Base-by-base conservation (phyloP, 2,888 invertebrate species). In the Apotomis turbidana region DNA sequence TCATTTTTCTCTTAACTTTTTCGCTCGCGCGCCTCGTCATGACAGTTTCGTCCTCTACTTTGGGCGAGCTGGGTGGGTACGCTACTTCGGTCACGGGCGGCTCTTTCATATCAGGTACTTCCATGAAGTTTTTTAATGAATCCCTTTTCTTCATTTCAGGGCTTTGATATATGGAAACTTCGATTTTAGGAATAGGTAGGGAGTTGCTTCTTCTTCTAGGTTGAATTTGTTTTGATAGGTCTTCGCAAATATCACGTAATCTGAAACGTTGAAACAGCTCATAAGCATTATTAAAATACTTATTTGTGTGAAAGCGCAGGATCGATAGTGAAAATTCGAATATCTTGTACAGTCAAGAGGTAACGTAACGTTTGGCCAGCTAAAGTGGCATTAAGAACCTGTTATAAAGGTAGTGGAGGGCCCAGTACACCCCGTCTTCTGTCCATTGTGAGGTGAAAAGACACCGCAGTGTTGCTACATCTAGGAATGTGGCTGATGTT, bases 391-490 rank as follows among this genome's bases (percentile, higher is more conserved):
- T 49, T 57, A 78, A 76, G 76, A 82, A 97, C 98, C 98, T 95
- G 84, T 98, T 97, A 81, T 97, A 97, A 76, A 98, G 93, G 89
- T 97, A 99, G 86, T 98, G 97, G 46, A 99, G 90, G 12, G 98
- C 98, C 99, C 99, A 99, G 87, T 97, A 98, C 10, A 99, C 97
- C 0, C 99, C 99, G 86, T 99, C 99, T 85, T 99, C 99, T 84
- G 98, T 97, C 99, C 99, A 99, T 83, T 99, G 98, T 0, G 98
- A 95, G 74, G 99, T 97, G 85, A 99, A 99, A 12, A 99, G 94
- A 85, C 99, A 99, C 67, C 99, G 95, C 69, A 99, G 90, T 0
- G 99, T 99, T 3, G 99, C 98, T 0, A 99, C 98, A 87, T 99
- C 99, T 70, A 99, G 94, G 87, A 98, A 99, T 0, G 98, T 99